Evolutionary conservation across 2,113 vertebrate genomes (phyloP).

Genomic region (Hippocampus abdominalis): DNA sequence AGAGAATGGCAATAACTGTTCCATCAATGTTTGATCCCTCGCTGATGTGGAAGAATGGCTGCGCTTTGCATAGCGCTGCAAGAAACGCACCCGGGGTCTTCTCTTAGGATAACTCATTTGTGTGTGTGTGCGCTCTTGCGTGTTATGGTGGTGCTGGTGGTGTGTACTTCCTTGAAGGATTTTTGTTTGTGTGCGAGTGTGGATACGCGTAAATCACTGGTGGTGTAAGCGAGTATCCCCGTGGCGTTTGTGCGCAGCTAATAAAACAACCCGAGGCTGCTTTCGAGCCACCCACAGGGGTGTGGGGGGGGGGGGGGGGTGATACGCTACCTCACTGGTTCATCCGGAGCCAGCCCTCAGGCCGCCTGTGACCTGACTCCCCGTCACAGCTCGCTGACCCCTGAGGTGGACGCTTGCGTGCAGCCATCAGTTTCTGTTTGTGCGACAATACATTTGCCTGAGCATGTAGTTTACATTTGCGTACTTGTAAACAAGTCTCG

Average conservation of each 20-base stretch:
- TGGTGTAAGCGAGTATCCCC: slow-evolving; percentile 38
- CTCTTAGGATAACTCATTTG: slow-evolving; percentile 4
- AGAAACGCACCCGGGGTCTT: slow-evolving; percentile 24
- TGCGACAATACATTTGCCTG: background rate
- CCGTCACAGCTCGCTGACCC: slow-evolving; percentile 45
- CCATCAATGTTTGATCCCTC: slow-evolving; percentile 23
- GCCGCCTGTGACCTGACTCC: slow-evolving; percentile 27
- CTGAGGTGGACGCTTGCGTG: slow-evolving; percentile 19
- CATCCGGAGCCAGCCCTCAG: slow-evolving; percentile 27
- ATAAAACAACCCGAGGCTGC: slow-evolving; percentile 52
- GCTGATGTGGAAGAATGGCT: slow-evolving; percentile 42
- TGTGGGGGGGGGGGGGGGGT: slow-evolving; percentile 9
- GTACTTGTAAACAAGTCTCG: too few relatives aligned
- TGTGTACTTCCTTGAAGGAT: background rate
- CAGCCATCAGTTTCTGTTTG: slow-evolving; percentile 3
- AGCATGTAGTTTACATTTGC: background rate
- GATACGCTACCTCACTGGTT: slow-evolving; percentile 34
- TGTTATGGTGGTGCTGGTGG: background rate
- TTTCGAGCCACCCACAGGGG: slow-evolving; percentile 29
- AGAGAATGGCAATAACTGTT: slow-evolving; percentile 26
- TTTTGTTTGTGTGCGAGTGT: slow-evolving; percentile 8
- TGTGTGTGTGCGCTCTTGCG: background rate
- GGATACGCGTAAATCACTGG: slow-evolving; percentile 37
- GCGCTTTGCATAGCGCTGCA: slow-evolving; percentile 24
- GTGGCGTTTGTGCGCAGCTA: slow-evolving; percentile 48